A percentile compares a stretch with the other conserved stretches of the same genome.
These are phyloP conservation scores for Agriopis marginaria DNA, from an alignment of 2,888 invertebrate species.

Conservation along the genomic window DNA sequence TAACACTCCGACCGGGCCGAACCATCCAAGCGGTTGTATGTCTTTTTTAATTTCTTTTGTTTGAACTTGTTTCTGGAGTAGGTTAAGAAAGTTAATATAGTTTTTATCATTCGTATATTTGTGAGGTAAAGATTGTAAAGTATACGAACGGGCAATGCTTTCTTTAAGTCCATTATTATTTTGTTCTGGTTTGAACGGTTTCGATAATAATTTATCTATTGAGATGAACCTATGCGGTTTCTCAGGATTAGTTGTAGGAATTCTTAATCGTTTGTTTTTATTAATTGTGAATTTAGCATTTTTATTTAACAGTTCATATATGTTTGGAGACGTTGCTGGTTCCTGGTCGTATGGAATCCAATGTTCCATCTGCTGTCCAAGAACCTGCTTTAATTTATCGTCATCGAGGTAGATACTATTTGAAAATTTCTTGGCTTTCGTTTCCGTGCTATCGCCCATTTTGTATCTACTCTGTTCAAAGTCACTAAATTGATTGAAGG, in stretches of 20 bases:
- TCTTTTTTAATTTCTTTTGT: not conserved
- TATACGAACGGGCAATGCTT: not conserved
- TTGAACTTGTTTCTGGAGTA: not conserved
- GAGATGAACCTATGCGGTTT: constrained; percentile 7
- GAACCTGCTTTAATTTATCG: not conserved
- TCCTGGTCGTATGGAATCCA: not conserved
- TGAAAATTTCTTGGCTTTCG: not conserved
- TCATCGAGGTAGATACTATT: not conserved
- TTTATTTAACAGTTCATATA: not conserved
- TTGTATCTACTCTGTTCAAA: not conserved
- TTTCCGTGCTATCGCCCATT: not conserved
- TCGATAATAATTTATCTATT: constrained; percentile 6
- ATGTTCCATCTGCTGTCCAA: not conserved
- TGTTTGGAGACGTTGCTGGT: not conserved
- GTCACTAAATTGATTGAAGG: not conserved
- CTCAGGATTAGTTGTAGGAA: not conserved
- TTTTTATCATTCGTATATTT: not conserved
- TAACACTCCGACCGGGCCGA: not conserved
- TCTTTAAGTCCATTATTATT: not conserved
- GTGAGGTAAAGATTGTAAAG: no score
- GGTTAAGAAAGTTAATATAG: not conserved
- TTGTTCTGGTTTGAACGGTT: constrained; percentile 1
- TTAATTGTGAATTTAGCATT: not conserved
- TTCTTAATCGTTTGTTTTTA: not conserved
- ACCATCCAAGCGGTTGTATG: not conserved